Conservation (phyloP, 2,113 vertebrate species). For the Poecile atricapillus region DNA sequence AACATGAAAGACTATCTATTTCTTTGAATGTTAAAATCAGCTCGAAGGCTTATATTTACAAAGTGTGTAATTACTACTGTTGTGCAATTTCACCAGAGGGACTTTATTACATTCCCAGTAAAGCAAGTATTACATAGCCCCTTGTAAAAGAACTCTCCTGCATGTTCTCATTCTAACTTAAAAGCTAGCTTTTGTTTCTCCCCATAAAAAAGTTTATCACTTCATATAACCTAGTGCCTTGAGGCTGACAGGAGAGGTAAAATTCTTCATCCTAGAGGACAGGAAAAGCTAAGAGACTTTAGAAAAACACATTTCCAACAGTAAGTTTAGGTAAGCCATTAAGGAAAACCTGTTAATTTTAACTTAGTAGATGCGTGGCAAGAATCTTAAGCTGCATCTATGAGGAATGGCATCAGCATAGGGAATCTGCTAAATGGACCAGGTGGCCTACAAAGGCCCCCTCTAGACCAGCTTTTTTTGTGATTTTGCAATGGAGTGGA, state of each 20-base stretch:
- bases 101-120: neutral
- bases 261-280: neutral
- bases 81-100: neutral
- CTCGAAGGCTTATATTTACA: neutral
- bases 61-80: neutral
- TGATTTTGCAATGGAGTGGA: neutral
- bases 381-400: neutral
- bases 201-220: neutral
- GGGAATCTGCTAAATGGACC: neutral
- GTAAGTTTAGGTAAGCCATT: neutral
- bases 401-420: neutral
- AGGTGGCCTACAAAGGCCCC: neutral
- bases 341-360: neutral
- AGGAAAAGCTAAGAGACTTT: neutral
- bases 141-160: neutral
- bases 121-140: neutral
- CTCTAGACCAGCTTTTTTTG: neutral
- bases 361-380: neutral
- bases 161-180: neutral
- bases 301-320: neutral
- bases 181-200: neutral
- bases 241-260: neutral
- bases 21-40: neutral
- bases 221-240: neutral
- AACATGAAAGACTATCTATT: neutral